Base-by-base conservation (phyloP, 2,797 vertebrate species). In the Acanthiza pusilla region DNA sequence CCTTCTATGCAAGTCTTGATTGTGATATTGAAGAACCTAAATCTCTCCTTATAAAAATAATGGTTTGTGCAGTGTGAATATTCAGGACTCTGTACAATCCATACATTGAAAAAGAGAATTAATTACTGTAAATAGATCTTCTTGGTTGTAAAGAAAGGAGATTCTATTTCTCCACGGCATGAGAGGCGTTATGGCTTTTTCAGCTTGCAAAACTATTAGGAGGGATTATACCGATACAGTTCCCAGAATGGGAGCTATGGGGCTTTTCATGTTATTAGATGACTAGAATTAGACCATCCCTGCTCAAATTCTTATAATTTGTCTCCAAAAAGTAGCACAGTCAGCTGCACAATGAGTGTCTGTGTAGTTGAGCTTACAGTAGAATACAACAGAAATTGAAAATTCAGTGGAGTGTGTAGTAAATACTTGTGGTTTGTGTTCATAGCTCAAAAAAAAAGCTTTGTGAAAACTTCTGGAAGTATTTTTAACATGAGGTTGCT, bases 401-500 rank as follows among this genome's bases (percentile, higher is more conserved):
- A 83, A 54, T 60, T 8, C 29, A 30, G 18, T 74, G 18, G 55
- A n/a, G 17, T 16, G 11, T 54, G 6, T 84, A 48, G 65, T 63
- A 74, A 30, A 21, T 82, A 50, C 18, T 81, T 83, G 72, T 38
- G 7, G 32, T 58, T 89, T 60, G 34, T 73, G n/a, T 84, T 78
- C 8, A 15, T 65, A 51, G 72, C 21, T 58, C 13, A 34, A 60
- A 79, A 91, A 91, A 76, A 74, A 1, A 3, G 42, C 38, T 61
- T 81, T 79, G 43, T 70, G 81, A 81, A 54, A 89, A 88, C 27
- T 40, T 77, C 5, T 61, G 18, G 3, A 60, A 76, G 27, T 85
- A 60, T 68, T 95, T 92, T 84, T 91, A 89, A 94, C 7, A 1
- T 85, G 71, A 91, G 95, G 72, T 90, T 96, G 88, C 72, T 73